Conservation (phyloP, 2,797 vertebrate genomes). For the Sebastes nivosus region DNA sequence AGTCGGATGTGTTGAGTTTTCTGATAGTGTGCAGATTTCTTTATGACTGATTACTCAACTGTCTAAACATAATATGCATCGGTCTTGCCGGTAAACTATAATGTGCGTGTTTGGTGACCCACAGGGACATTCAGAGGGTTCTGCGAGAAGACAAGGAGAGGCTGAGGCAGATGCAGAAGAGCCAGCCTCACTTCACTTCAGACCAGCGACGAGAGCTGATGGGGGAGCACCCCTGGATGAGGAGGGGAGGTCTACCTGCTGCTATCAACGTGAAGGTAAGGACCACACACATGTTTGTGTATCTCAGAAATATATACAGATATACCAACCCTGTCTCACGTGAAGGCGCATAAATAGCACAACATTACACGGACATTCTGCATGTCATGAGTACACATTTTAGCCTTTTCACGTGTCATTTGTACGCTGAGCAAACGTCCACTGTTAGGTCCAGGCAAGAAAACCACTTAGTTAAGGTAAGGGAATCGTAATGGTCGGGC, state of each 20-base stretch:
- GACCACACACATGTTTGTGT: not conserved
- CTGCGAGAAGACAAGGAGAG: conserved; percentile 89
- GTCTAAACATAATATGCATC: too few relatives aligned
- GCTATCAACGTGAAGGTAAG: conserved; percentile 86
- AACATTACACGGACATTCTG: too few relatives aligned
- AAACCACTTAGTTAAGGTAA: too few relatives aligned
- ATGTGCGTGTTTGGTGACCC: not conserved
- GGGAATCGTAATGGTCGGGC: not conserved
- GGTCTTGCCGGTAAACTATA: not conserved
- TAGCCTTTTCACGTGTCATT: too few relatives aligned
- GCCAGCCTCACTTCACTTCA: conserved; percentile 90
- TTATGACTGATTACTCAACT: not conserved
- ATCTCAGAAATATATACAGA: not conserved
- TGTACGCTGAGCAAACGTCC: too few relatives aligned
- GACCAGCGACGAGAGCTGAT: conserved; percentile 89
- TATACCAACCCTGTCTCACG: not conserved
- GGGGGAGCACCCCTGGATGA: conserved; percentile 93
- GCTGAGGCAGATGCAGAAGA: conserved; percentile 89
- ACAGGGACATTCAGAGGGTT: conserved; percentile 87
- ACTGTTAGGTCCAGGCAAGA: too few relatives aligned
- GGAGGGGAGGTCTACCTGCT: conserved; percentile 86
- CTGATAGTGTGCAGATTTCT: not conserved
- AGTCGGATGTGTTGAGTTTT: not conserved
- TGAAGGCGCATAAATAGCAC: too few relatives aligned
- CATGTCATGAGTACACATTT: too few relatives aligned